phyloP scores from a whole-genome alignment of 2,113 vertebrate genomes.

The Recurvirostra avosetta region DNA sequence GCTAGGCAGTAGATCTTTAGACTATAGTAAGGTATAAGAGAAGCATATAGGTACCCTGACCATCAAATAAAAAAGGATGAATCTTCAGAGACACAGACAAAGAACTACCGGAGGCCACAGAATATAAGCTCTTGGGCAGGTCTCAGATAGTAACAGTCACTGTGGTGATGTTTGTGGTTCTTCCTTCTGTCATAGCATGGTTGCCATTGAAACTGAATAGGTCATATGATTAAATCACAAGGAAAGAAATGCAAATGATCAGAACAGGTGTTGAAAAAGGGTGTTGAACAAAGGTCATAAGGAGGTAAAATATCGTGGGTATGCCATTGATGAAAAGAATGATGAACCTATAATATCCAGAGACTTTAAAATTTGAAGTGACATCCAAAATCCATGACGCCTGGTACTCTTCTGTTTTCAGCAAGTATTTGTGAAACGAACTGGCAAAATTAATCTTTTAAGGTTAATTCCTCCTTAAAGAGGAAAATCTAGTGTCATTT shows the following conservation, averaged over 20 bases:
- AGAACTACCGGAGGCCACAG: accelerated
- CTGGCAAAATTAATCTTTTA: neutral
- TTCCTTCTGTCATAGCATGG: neutral
- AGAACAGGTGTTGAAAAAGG: neutral
- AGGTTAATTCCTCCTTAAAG: neutral
- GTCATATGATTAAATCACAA: neutral
- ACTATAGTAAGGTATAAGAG: neutral
- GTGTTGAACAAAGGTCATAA: neutral
- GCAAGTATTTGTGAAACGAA: neutral
- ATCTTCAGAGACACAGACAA: neutral
- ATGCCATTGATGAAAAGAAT: neutral
- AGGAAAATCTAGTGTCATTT: neutral
- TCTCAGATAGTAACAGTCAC: neutral
- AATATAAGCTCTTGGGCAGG: neutral
- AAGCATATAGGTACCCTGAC: neutral
- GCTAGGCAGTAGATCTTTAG: neutral
- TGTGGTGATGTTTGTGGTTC: neutral
- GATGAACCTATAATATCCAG: neutral
- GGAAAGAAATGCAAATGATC: neutral
- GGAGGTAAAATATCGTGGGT: neutral
- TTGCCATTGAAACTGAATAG: neutral
- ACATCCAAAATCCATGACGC: neutral
- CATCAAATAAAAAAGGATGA: neutral
- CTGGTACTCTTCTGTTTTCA: neutral
- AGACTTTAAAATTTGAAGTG: neutral